A percentile compares a stretch with the other conserved stretches of the same genome.
Conservation (phyloP, 2,888 invertebrate genomes). For the Achlya flavicornis region DNA sequence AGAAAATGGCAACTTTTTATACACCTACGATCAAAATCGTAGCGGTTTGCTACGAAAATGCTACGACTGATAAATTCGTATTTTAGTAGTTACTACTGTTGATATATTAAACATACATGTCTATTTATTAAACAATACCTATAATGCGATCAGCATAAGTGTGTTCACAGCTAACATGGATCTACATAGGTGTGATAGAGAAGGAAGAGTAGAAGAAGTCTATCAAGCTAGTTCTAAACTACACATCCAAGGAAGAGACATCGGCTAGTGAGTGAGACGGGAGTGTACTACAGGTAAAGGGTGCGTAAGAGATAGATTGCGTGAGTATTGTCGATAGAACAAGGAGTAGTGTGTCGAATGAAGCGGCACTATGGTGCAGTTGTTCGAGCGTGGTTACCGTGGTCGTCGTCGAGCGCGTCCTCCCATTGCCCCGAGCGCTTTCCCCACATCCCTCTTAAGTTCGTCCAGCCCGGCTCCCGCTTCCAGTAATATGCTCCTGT, state of each 20-base stretch:
- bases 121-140: neutral
- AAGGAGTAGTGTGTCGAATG: slow-evolving; percentile 42
- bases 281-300: neutral
- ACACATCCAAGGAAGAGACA: slow-evolving; percentile 1
- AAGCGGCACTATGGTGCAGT: slow-evolving; percentile 50
- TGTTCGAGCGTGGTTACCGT: slow-evolving; percentile 39
- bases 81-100: neutral
- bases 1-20: too few species aligned
- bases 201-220: neutral
- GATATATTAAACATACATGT: neutral
- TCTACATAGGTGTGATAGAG: neutral
- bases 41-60: neutral
- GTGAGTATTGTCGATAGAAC: neutral
- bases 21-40: neutral
- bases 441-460: slow-evolving; percentile 91
- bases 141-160: neutral
- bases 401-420: slow-evolving; percentile 46
- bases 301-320: neutral
- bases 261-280: neutral
- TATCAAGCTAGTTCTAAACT: neutral
- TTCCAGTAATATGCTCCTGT: slow-evolving; percentile 89
- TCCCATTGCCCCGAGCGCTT: slow-evolving; percentile 81
- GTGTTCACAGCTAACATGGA: neutral
- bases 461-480: slow-evolving; percentile 91
- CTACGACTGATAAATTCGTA: neutral